Base-by-base conservation (phyloP, 1,140 invertebrate genomes). In the Orchesella cincta region DNA sequence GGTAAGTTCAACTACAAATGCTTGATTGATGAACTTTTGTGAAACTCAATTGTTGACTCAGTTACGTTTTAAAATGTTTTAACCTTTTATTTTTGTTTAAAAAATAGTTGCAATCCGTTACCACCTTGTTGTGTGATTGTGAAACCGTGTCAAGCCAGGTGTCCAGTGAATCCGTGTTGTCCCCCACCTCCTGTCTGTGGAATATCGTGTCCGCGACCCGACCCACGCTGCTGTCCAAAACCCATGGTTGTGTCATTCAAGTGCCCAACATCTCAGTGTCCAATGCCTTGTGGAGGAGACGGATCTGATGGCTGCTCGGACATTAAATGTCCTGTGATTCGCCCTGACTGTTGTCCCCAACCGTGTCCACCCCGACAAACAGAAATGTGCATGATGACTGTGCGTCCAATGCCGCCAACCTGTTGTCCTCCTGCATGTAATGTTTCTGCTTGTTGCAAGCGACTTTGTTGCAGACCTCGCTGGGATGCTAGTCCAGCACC, bases 71-170 rank as follows among this genome's bases (percentile, higher is more conserved):
- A 14, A 62, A 12, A 33, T n/a, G 29, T 33, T 67, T 23, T 12
- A 57, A 16, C 39, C 39, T 46, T 46, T 46, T 46, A 18, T 57
- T 12, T 23, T 12, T 57, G 26, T 8, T 57, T 57, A n/a, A 18
- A 57, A 36, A 5, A 29, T 23, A 71, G 77, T 26, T 78, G 77
- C 62, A 78, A 78, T 46, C 73, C 77, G 33, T 57, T 78, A n/a
- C 77, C 77, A 51, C 77, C 77, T n/a, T 78, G 77, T 29, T 78
- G 77, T 35, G 73, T 78, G n/a, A 70, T 75, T 73, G 76, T 72
- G 20, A 73, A 46, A 26, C 70, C 16, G 67, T 71, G 67, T 71
- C 67, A 71, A 26, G 12, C 67, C 8, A 29, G 67, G 33, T 71
- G 67, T 23, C 67, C 67, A 33, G 12, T 29, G 18, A 34, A 16